Percentiles rank a stretch among this genome's conserved stretches.
Evolutionary conservation across 1,140 invertebrate genomes (phyloP).

Genomic region (Drosophila tsacasi): DNA sequence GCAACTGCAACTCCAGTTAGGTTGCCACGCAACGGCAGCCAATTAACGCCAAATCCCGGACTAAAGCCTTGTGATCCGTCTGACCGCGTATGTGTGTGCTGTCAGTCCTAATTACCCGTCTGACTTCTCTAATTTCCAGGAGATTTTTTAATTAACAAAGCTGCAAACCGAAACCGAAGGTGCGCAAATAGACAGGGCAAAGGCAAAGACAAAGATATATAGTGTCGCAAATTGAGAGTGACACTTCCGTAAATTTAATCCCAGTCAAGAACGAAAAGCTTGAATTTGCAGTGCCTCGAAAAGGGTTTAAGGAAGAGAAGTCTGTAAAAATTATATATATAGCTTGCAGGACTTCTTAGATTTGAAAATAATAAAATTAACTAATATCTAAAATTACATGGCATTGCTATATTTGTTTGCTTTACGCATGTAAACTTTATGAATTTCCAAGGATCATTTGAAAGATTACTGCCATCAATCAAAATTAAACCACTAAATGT

Average conservation of each 20-base stretch:
- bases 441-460: background rate
- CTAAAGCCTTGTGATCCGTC: slow-evolving; percentile 18
- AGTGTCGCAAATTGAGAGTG: slow-evolving; percentile 33
- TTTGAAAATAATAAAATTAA: no score
- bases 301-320: background rate
- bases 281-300: background rate
- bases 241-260: slow-evolving; percentile 26
- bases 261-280: background rate
- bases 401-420: background rate
- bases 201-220: slow-evolving; percentile 6
- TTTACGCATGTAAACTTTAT: background rate
- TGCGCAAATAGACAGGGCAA: slow-evolving; percentile 18
- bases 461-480: slow-evolving; percentile 10
- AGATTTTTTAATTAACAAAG: slow-evolving; percentile 64
- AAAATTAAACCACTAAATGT: slow-evolving; percentile 8
- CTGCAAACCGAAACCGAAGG: slow-evolving; percentile 39
- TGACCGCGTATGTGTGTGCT: slow-evolving; percentile 21
- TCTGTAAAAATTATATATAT: no score
- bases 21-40: slow-evolving; percentile 53
- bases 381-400: background rate
- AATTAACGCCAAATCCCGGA: slow-evolving; percentile 67
- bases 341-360: no score
- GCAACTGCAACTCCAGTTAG: slow-evolving; percentile 12
- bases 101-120: slow-evolving; percentile 66
- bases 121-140: slow-evolving; percentile 54